Base-by-base conservation (phyloP, 2,888 invertebrate genomes). In the Esperia sulphurella region DNA sequence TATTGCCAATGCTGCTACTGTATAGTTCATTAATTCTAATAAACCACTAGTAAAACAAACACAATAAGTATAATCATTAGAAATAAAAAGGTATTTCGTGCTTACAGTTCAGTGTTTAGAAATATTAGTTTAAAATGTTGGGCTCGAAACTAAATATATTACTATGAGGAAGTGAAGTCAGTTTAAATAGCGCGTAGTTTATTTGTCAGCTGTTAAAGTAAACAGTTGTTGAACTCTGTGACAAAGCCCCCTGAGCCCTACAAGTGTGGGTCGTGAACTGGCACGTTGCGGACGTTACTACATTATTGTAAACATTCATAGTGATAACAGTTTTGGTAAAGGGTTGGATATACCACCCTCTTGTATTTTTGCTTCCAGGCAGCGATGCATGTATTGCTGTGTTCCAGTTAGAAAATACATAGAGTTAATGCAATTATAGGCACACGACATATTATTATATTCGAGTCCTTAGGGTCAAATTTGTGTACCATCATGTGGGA, bases 11-110 rank as follows among this genome's bases (percentile, higher is more conserved):
- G 8, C 35, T n/a, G 39, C 44, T 43, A 39, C 21, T 44, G 43
- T 44, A 40, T 48, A 44, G 43, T 35, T 39, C n/a, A 29, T 31
- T 39, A 12, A 33, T 40, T 40, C 44, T 31, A 30, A 41, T 33
- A n/a, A 6, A 13, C 37, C 41, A 44, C 14, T 44, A 44, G 44
- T 12, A 21, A 6, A 43, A 43, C 35, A 31, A 14, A 42, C 10
- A 6, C 8, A 9, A 42, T 31, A 31, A 10, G 31, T 31, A 2
- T 31, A 42, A 43, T 29, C 41, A 41, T 42, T 30, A 42, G 29
- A 29, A 29, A 42, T 30, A 29, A 30, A 30, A 8, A 13, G 28
- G 13, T 42, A 30, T 30, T 29, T n/a, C 30, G 30, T 42, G 29
- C 30, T n/a, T 42, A 30, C 8, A 30, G 29, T 42, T 42, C 8